Evolutionary conservation across 2,797 vertebrate species (phyloP).

Genomic region (Semaprochilodus insignis): DNA sequence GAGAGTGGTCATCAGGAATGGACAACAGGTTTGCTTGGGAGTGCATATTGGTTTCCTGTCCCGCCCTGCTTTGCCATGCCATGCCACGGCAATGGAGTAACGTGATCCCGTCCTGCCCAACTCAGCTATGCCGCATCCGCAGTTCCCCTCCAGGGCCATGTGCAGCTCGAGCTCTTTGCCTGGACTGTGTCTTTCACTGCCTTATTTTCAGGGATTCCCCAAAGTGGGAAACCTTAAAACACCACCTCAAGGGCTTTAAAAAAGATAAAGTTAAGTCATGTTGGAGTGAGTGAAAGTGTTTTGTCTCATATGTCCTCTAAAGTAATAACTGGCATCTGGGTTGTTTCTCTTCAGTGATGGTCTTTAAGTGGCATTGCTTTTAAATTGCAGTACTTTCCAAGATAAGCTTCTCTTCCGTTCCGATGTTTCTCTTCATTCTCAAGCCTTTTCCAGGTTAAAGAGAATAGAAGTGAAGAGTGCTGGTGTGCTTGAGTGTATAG

Average conservation of each 20-base stretch:
- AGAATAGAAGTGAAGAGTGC: too few species aligned
- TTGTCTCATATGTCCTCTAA: not conserved
- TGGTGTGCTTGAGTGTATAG: too few species aligned
- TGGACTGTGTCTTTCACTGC: not conserved
- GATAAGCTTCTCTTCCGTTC: too few species aligned
- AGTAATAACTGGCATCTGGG: not conserved
- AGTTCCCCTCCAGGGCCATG: conserved; percentile 66
- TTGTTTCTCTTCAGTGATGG: not conserved
- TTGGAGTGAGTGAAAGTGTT: too few species aligned
- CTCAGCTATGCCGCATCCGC: conserved; percentile 72
- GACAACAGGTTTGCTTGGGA: conserved; percentile 68
- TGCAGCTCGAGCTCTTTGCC: conserved; percentile 63
- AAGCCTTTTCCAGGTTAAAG: too few species aligned
- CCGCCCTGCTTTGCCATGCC: conserved; percentile 48
- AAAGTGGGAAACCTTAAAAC: not conserved
- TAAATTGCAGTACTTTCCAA: too few species aligned
- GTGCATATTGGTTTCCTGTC: conserved; percentile 70
- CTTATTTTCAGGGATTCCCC: conserved; percentile 29
- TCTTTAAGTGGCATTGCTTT: too few species aligned
- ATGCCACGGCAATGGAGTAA: conserved; percentile 72
- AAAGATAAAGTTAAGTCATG: not conserved
- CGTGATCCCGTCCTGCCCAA: conserved; percentile 78
- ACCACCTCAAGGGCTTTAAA: not conserved
- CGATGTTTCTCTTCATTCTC: too few species aligned
- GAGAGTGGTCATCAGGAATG: conserved; percentile 60